These are phyloP conservation scores for Meandrusa payeni DNA, from an alignment of 2,888 invertebrate species.

Conservation along the genomic window DNA sequence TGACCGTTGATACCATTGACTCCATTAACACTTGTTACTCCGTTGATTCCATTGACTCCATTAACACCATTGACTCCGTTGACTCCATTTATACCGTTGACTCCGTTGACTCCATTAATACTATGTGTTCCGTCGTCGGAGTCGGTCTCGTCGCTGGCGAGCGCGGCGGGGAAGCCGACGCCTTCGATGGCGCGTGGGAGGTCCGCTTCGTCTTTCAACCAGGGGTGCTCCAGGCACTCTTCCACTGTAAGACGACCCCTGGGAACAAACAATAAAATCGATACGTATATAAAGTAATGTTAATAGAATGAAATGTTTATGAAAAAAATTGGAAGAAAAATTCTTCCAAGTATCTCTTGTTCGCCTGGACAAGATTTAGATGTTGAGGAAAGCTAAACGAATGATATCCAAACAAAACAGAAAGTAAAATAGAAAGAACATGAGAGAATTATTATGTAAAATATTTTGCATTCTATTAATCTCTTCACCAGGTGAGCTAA, in stretches of 20 bases:
- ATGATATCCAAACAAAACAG: no score
- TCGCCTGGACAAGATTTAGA: no score
- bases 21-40: slow-evolving; percentile 37
- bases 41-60: slow-evolving; percentile 30
- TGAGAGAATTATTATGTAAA: no score
- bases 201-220: slow-evolving; percentile 86
- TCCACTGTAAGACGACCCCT: slow-evolving; percentile 94
- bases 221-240: slow-evolving; percentile 94
- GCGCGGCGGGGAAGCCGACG: slow-evolving; percentile 55
- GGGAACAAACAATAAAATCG: slow-evolving; percentile 28
- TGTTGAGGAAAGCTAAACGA: no score
- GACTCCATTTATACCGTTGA: slow-evolving; percentile 35
- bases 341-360: no score
- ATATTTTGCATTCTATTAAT: no score
- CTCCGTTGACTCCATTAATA: slow-evolving; percentile 35
- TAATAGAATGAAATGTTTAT: no score
- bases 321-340: no score
- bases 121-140: slow-evolving; percentile 32
- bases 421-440: no score
- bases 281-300: no score
- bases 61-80: slow-evolving; percentile 37
- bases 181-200: slow-evolving; percentile 75
- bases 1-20: slow-evolving; percentile 36
- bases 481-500: no score
- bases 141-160: slow-evolving; percentile 48